Evolutionary conservation across 2,797 vertebrate genomes (phyloP).

Genomic region (Coreius guichenoti): DNA sequence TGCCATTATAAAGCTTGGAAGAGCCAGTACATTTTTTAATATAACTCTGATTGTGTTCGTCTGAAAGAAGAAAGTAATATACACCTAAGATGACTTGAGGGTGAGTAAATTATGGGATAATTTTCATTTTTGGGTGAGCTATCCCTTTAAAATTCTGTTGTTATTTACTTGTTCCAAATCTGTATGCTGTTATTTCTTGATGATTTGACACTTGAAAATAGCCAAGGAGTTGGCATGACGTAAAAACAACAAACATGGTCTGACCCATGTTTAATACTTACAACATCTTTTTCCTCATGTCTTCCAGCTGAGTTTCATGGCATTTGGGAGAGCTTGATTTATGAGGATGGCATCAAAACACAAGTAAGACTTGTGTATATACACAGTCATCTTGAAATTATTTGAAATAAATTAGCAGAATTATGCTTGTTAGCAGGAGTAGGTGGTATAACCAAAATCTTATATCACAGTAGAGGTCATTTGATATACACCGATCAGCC

Average conservation of each 20-base stretch:
- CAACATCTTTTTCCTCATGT: not conserved
- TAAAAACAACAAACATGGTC: not conserved
- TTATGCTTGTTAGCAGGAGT: not conserved
- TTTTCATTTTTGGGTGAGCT: no score
- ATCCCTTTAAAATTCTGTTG: no score
- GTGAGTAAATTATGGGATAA: no score
- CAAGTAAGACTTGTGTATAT: slow-evolving; percentile 80
- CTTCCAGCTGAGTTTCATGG: slow-evolving; percentile 92
- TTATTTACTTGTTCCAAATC: not conserved
- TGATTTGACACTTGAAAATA: not conserved
- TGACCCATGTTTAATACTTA: not conserved
- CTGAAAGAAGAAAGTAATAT: no score
- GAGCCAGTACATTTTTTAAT: no score
- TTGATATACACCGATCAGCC: not conserved
- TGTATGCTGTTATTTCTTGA: not conserved
- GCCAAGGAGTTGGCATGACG: not conserved
- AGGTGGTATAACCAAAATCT: not conserved
- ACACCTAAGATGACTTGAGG: no score
- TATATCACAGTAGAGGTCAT: not conserved
- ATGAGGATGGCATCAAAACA: slow-evolving; percentile 91
- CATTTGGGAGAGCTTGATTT: slow-evolving; percentile 96
- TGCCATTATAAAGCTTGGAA: no score
- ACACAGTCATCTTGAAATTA: not conserved
- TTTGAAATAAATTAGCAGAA: not conserved
- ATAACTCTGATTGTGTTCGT: no score